Conservation (phyloP, 2,888 invertebrate genomes). For the Cyaniris semiargus region DNA sequence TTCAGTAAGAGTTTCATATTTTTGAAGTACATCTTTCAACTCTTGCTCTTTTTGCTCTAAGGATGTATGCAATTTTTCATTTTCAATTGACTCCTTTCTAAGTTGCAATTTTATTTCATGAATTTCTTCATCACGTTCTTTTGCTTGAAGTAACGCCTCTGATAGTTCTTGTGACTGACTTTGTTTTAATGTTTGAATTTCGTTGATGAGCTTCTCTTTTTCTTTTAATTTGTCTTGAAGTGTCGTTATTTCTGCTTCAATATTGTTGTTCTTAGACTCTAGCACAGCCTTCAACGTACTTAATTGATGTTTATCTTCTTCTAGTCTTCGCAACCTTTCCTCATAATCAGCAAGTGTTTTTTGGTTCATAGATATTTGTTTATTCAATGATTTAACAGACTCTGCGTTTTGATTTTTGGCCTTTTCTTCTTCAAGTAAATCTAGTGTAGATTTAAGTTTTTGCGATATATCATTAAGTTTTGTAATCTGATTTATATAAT, state of each 20-base stretch:
- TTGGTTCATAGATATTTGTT: conserved; percentile 72
- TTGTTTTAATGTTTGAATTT: conserved; percentile 70
- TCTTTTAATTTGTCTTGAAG: conserved; percentile 68
- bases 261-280: conserved; percentile 56
- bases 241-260: conserved; percentile 65
- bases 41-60: conserved; percentile 77
- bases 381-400: conserved; percentile 76
- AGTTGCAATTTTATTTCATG: conserved; percentile 76
- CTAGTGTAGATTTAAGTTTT: conserved; percentile 74
- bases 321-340: conserved; percentile 62
- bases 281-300: conserved; percentile 57
- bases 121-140: conserved; percentile 80
- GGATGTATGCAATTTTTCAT: conserved; percentile 82
- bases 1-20: conserved; percentile 65
- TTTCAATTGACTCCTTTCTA: conserved; percentile 81
- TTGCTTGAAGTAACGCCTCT: conserved; percentile 67
- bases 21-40: conserved; percentile 69
- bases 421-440: conserved; percentile 73
- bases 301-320: conserved; percentile 71
- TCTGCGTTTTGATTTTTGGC: conserved; percentile 74
- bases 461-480: conserved; percentile 77
- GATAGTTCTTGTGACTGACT: conserved; percentile 73
- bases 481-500: conserved; percentile 77
- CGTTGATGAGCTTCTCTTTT: conserved; percentile 69
- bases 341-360: conserved; percentile 67